Conservation (phyloP, 2,888 invertebrate genomes). For the Gortyna flavago region DNA sequence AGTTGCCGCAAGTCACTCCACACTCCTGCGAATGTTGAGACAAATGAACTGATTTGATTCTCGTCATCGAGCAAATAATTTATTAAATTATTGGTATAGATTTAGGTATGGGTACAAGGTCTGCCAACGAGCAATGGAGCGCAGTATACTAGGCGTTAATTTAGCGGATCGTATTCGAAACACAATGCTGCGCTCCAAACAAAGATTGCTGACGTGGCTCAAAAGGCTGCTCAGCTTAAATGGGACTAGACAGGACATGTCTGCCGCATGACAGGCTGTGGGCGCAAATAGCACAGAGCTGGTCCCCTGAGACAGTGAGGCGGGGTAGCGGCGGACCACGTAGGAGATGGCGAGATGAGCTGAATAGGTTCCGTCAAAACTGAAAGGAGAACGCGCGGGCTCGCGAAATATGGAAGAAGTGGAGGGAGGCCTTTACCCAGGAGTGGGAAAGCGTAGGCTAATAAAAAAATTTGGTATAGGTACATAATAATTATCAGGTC, state of each 20-base stretch:
- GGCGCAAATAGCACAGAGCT: too few species aligned
- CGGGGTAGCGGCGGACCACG: too few species aligned
- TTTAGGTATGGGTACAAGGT: too few species aligned
- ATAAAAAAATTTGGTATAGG: neutral
- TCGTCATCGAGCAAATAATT: neutral
- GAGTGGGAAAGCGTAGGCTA: neutral
- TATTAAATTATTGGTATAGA: neutral
- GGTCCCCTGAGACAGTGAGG: too few species aligned
- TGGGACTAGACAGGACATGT: too few species aligned
- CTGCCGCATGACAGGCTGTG: too few species aligned
- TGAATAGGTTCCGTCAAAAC: neutral
- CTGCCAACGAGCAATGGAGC: too few species aligned
- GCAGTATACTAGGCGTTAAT: too few species aligned
- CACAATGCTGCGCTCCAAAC: too few species aligned
- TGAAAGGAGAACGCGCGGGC: neutral
- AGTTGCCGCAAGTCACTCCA: constrained; percentile 86
- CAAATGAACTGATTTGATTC: neutral
- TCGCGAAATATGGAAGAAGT: neutral
- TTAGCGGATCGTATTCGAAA: too few species aligned
- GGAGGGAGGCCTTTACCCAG: neutral
- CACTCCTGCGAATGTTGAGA: constrained; percentile 79
- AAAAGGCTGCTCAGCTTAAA: too few species aligned
- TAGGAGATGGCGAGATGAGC: neutral
- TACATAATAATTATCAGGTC: neutral
- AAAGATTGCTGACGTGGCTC: too few species aligned